Evolutionary conservation across 1,140 invertebrate species (phyloP).

Genomic region (Leptopilina clavipes): DNA sequence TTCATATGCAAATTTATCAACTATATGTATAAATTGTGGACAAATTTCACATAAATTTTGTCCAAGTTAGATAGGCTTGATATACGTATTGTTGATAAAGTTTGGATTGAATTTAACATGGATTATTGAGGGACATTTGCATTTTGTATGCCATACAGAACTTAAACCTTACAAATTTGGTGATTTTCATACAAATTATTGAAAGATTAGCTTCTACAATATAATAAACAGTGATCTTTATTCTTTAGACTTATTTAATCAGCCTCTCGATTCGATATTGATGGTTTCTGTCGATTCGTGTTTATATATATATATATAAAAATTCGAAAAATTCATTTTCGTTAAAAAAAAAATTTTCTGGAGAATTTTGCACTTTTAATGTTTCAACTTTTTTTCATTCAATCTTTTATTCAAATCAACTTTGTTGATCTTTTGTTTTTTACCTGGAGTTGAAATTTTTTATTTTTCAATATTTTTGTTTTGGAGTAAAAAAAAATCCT

Average conservation of each 20-base stretch:
- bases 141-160: not conserved
- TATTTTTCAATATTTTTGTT: no score
- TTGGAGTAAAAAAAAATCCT: no score
- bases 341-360: no score
- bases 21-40: slow-evolving; percentile 30
- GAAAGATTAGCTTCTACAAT: not conserved
- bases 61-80: slow-evolving; percentile 12
- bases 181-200: slow-evolving; percentile 15
- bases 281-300: no score
- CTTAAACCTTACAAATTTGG: not conserved
- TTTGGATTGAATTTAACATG: slow-evolving; percentile 23
- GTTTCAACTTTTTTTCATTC: no score
- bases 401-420: no score
- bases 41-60: slow-evolving; percentile 30
- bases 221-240: not conserved
- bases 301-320: no score
- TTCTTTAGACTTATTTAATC: not conserved
- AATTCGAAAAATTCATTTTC: no score
- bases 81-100: slow-evolving; percentile 33
- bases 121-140: not conserved
- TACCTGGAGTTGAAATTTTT: no score
- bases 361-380: no score
- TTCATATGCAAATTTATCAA: slow-evolving; percentile 32
- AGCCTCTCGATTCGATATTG: not conserved
- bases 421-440: no score